These are phyloP conservation scores for Entomyzon cyanotis DNA, from an alignment of 2,113 vertebrate genomes.

Conservation along the genomic window DNA sequence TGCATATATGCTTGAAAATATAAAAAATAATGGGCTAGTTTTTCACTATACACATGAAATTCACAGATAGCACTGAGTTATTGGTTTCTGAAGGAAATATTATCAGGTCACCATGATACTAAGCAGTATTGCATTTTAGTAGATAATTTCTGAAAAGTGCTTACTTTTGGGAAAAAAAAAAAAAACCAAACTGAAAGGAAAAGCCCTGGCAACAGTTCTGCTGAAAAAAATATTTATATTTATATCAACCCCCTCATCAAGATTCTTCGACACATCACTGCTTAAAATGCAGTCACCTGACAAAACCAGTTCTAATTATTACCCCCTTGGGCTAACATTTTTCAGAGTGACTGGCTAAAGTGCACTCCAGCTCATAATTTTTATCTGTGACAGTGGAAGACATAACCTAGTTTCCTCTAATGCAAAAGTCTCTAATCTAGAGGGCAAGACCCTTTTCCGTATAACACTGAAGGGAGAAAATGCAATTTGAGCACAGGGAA, in stretches of 20 bases:
- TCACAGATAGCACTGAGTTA: conserved; percentile 37
- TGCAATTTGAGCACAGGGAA: conserved; percentile 82
- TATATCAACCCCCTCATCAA: conserved; percentile 87
- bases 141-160: conserved; percentile 89
- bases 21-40: conserved; percentile 46
- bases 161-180: conserved; percentile 76
- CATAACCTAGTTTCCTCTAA: conserved; percentile 85
- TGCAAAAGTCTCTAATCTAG: conserved; percentile 85
- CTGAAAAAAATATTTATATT: conserved; percentile 82
- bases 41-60: conserved; percentile 47
- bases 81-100: conserved; percentile 65
- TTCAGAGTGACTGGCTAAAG: conserved; percentile 81
- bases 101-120: conserved; percentile 64
- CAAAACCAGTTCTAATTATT: conserved; percentile 83
- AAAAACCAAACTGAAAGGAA: conserved; percentile 44
- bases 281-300: conserved; percentile 83
- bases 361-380: conserved; percentile 79
- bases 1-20: not conserved
- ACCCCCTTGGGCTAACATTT: conserved; percentile 80
- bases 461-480: conserved; percentile 80
- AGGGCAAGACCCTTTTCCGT: conserved; percentile 79
- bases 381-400: conserved; percentile 78
- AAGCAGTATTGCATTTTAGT: conserved; percentile 79
- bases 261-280: conserved; percentile 79
- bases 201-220: conserved; percentile 77